Evolutionary conservation across 2,113 vertebrate species (phyloP).

Genomic region (Prunella himalayana): DNA sequence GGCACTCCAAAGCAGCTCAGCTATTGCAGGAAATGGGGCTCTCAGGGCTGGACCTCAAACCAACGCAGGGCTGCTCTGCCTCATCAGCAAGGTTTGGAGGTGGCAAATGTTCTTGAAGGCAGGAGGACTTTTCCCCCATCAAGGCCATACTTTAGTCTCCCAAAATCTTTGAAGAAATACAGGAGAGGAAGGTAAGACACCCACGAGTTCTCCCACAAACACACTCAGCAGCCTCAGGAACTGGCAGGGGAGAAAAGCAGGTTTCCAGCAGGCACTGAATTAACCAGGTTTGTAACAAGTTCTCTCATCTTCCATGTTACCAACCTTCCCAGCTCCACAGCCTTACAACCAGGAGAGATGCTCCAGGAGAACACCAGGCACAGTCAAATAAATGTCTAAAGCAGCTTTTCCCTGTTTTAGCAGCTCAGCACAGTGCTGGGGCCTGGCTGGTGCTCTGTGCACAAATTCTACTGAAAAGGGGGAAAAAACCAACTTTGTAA

Average conservation of each 20-base stretch:
- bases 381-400: rapidly evolving
- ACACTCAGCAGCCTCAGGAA: neutral
- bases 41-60: neutral
- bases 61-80: neutral
- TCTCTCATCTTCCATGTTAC: neutral
- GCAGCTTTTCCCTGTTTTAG: neutral
- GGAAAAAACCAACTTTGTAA: neutral
- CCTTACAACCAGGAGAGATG: neutral
- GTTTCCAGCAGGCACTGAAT: neutral
- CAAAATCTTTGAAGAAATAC: neutral
- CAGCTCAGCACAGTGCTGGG: neutral
- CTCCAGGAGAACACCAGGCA: neutral
- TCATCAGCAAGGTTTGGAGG: neutral
- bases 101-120: neutral
- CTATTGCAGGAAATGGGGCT: neutral
- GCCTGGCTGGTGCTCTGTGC: neutral
- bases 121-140: neutral
- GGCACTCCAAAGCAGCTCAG: neutral
- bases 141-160: neutral
- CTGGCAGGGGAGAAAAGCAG: neutral
- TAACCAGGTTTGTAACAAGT: neutral
- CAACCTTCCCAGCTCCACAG: neutral
- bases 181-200: neutral
- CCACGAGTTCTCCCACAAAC: rapidly evolving
- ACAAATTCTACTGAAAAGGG: neutral